Evolutionary conservation across 92 coral and sea anemone genomes (phyloP).

Genomic region (Phenganax subtilis): DNA sequence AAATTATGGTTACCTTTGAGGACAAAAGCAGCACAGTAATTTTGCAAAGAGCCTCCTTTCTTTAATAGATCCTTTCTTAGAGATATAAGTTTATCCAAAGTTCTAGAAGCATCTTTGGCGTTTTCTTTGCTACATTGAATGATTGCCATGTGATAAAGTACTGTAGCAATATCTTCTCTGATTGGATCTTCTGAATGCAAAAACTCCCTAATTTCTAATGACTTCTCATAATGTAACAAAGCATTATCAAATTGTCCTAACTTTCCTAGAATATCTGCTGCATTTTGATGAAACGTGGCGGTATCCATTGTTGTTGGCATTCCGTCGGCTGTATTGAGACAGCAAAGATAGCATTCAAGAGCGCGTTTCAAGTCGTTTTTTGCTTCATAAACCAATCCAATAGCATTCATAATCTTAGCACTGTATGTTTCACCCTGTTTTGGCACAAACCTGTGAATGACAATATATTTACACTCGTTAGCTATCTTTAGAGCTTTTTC

Average conservation of each 20-base stretch:
- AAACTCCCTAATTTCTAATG: slow-evolving; percentile 27
- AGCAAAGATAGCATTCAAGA: slow-evolving; percentile 19
- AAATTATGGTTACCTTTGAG: slow-evolving; percentile 19
- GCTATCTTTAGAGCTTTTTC: slow-evolving; percentile 27
- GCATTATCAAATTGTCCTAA: slow-evolving; percentile 26
- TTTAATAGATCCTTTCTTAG: slow-evolving; percentile 12
- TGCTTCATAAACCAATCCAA: slow-evolving; percentile 24
- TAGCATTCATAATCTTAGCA: slow-evolving; percentile 25
- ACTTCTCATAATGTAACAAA: slow-evolving; percentile 19
- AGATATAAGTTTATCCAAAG: slow-evolving; percentile 20
- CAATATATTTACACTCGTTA: background rate
- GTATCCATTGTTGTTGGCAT: slow-evolving; percentile 9
- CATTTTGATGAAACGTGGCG: slow-evolving; percentile 29
- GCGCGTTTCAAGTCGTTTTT: background rate
- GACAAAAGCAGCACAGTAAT: slow-evolving; percentile 15
- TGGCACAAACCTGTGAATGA: background rate
- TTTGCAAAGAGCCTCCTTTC: slow-evolving; percentile 24
- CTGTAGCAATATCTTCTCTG: slow-evolving; percentile 31
- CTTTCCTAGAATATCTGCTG: slow-evolving; percentile 17
- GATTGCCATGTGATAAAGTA: slow-evolving; percentile 20
- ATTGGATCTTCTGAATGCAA: slow-evolving; percentile 26
- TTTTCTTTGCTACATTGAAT: background rate
- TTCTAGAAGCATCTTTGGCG: slow-evolving; percentile 9
- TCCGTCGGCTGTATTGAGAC: slow-evolving; percentile 11
- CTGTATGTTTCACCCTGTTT: slow-evolving; percentile 1